A percentile compares a stretch with the other conserved stretches of the same genome.
These are phyloP conservation scores for Frieseomelitta varia DNA, from an alignment of 1,140 invertebrate species.

Conservation along the genomic window DNA sequence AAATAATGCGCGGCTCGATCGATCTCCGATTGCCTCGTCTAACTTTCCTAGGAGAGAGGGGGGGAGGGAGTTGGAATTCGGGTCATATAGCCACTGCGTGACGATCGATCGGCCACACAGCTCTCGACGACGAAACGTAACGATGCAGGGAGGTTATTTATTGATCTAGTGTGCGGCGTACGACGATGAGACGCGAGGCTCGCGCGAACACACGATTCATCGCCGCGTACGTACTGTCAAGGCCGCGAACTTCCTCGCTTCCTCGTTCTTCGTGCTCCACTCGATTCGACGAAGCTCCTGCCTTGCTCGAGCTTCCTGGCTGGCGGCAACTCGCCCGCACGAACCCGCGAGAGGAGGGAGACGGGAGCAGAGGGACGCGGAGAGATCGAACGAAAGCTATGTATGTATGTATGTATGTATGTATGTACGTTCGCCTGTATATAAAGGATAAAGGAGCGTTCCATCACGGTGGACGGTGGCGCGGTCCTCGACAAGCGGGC, in stretches of 20 bases:
- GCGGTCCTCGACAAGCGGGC: background rate
- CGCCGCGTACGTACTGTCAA: constrained; percentile 10
- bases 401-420: too few species aligned
- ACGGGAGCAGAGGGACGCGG: too few species aligned
- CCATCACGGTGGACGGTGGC: background rate
- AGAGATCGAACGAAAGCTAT: background rate
- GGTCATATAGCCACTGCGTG: too few species aligned
- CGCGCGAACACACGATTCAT: background rate
- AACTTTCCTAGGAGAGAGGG: too few species aligned
- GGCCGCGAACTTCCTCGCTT: background rate
- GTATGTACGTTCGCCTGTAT: too few species aligned
- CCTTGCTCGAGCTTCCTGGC: too few species aligned
- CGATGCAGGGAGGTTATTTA: background rate
- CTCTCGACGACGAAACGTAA: background rate
- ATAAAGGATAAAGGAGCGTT: background rate
- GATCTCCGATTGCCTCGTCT: too few species aligned
- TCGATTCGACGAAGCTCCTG: background rate
- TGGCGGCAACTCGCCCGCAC: too few species aligned
- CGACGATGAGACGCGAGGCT: background rate
- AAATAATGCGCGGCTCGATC: too few species aligned
- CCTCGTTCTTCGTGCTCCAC: background rate
- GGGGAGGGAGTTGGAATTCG: too few species aligned
- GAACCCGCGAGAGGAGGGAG: too few species aligned
- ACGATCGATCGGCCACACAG: too few species aligned
- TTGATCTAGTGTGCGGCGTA: background rate